Evolutionary conservation across 2,797 vertebrate genomes (phyloP).

Genomic region (Cirrhinus molitorella): DNA sequence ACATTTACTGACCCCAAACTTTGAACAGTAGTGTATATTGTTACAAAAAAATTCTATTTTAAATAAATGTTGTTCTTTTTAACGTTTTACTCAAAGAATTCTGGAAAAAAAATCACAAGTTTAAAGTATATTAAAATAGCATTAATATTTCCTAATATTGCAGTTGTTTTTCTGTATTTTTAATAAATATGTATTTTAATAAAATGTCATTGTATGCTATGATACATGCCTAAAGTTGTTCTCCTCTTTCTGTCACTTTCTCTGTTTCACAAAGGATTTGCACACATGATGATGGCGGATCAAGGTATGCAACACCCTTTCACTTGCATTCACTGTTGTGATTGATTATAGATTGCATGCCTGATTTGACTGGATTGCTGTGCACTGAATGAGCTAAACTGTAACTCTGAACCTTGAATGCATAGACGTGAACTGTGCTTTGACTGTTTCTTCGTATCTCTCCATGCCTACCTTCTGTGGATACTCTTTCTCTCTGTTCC

Average conservation of each 20-base stretch:
- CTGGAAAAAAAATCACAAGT: too few relatives aligned
- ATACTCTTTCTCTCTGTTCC: slow-evolving; percentile 40
- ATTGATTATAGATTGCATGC: slow-evolving; percentile 41
- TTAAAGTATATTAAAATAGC: too few relatives aligned
- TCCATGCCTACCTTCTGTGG: slow-evolving; percentile 48
- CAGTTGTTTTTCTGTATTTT: too few relatives aligned
- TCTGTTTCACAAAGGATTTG: slow-evolving; percentile 85
- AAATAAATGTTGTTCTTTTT: too few relatives aligned
- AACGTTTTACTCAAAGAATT: too few relatives aligned
- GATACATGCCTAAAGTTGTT: slow-evolving; percentile 25
- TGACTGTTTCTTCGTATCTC: slow-evolving; percentile 25
- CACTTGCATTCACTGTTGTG: background rate
- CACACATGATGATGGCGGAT: slow-evolving; percentile 97
- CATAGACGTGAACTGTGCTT: slow-evolving; percentile 40
- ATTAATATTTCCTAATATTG: too few relatives aligned
- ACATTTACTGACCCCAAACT: too few relatives aligned
- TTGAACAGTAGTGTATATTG: too few relatives aligned
- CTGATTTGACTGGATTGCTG: slow-evolving; percentile 29
- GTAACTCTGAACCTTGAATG: slow-evolving; percentile 12
- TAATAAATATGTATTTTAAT: too few relatives aligned
- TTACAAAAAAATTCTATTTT: too few relatives aligned
- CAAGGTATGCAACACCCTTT: slow-evolving; percentile 85
- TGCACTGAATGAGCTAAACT: slow-evolving; percentile 8
- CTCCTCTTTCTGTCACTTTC: slow-evolving; percentile 30
- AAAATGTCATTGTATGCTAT: slow-evolving; percentile 37